Base-by-base conservation (phyloP, 2,113 vertebrate genomes). In the Piliocolobus tephrosceles region DNA sequence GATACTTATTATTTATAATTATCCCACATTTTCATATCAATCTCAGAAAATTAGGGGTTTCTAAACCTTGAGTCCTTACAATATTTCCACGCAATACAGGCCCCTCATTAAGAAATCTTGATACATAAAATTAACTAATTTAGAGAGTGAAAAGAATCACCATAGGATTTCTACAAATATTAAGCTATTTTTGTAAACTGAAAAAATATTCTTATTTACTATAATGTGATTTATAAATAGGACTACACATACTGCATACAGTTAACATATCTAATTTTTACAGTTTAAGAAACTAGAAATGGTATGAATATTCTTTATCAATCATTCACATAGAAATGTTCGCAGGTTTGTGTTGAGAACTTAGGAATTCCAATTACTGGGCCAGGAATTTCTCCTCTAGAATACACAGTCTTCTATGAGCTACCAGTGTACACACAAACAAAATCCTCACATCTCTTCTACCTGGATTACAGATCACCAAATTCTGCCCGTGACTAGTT, bases 91-190 rank as follows among this genome's bases (percentile, higher is more conserved):
- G 2, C 6, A 87, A 83, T 47, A 61, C 1, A 38, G 23, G 30
- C 2, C 23, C 25, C 43, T 73, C 10, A 86, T 89, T 86, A 82
- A 64, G 66, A 90, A 78, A 68, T 72, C 32, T 57, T 61, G 32
- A 81, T 58, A 88, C 13, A 79, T 47, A 82, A 64, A 82, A 83
- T 92, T 92, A 96, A 88, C 79, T 93, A 88, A 92, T 88, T 82
- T 80, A 92, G 38, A 8, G 38, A 25, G 6, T 43, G 16, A 88
- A 93, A 88, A 64, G 6, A 79, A 68, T 66, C 30, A 43, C 25
- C 57, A 85, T 58, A 91, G 38, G 64, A 90, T 79, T 88, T 93
- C 30, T 73, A 32, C 70, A 87, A 93, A 52, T 73, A 82, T 35
- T 13, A 75, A 93, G 7, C 14, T 57, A 3, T 87, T 83, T 78